Evolutionary conservation across 2,888 invertebrate genomes (phyloP), one percentile per base, ranked within the genome.

Genomic region (Caenorhabditis sp.): DNA sequence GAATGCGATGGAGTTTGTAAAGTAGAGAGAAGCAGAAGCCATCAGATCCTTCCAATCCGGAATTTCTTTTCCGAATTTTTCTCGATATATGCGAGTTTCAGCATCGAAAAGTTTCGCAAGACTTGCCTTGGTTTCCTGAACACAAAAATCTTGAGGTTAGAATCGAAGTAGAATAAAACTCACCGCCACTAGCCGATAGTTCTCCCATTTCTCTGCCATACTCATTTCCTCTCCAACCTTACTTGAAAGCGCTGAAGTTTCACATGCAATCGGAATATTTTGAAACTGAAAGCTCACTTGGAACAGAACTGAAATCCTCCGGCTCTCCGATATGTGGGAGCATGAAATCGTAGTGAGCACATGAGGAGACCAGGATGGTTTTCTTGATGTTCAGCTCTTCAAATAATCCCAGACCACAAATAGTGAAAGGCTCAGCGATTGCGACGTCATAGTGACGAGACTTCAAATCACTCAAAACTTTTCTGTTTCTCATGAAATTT

Each of bases 1-100:
- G 56, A 74, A 81, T 41, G 86, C 83, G 61, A 51, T 73, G 2
- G 82, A 68, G 38, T 82, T 82, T 16, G 66, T 72, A 38, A 82
- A 82, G 22, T 35, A 66, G 0, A 77, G 10, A 5, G 82, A 82
- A 5, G 82, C 68, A n/a, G 58, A 66, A 0, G 76, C 22, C 19
- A 82, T 26, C 4, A 82, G 38, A 0, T 73, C 31, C 26, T 44
- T 58, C 82, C 82, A 82, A 35, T 76, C 38, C 0, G 82, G 77
- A 7, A 73, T 24, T 16, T 76, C 54, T 8, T 22, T 28, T 12
- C 77, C 76, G 4, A 73, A 38, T n/a, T 61, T 12, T 54, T 44
- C 14, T 26, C 58, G 24, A 41, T 77, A 82, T 16, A 56, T 19
- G 41, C 49, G 8, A 1, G 31, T 56, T 56, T 82, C 84, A 5